phyloP scores from a whole-genome alignment of 2,113 vertebrate genomes.

The Sphyrna mokarran region DNA sequence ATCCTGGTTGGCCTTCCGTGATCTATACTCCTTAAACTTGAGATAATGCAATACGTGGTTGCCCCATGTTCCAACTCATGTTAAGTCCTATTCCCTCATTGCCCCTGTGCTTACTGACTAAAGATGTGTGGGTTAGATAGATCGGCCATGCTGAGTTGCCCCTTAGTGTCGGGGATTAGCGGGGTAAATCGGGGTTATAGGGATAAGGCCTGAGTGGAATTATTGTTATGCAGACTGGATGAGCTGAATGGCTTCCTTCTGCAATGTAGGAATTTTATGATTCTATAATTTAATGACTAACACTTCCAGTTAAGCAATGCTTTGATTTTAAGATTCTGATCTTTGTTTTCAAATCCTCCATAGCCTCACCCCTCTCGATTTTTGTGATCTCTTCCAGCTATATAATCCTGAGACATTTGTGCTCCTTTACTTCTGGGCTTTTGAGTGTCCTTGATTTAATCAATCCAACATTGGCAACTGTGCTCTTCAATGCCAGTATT shows the following conservation, averaged over 20 bases:
- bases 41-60: not conserved
- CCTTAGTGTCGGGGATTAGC: too few relatives aligned
- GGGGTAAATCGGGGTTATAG: not conserved
- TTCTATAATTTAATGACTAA: too few relatives aligned
- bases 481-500: not conserved
- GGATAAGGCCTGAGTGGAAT: too few relatives aligned
- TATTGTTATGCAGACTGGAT: too few relatives aligned
- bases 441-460: not conserved
- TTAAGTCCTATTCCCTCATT: not conserved
- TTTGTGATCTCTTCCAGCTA: not conserved
- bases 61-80: not conserved
- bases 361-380: not conserved
- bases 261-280: too few relatives aligned
- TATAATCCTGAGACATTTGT: not conserved
- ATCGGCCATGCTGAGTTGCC: too few relatives aligned
- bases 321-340: not conserved
- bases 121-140: too few relatives aligned
- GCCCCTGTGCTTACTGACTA: not conserved
- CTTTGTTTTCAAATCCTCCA: not conserved
- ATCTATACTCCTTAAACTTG: not conserved
- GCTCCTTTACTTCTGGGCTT: not conserved
- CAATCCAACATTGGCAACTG: not conserved
- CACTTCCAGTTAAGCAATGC: not conserved
- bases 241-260: too few relatives aligned
- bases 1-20: too few relatives aligned